Percentiles rank a stretch among this genome's conserved stretches.
Evolutionary conservation across 2,113 vertebrate genomes (phyloP).

Genomic region (Eulemur macaco): DNA sequence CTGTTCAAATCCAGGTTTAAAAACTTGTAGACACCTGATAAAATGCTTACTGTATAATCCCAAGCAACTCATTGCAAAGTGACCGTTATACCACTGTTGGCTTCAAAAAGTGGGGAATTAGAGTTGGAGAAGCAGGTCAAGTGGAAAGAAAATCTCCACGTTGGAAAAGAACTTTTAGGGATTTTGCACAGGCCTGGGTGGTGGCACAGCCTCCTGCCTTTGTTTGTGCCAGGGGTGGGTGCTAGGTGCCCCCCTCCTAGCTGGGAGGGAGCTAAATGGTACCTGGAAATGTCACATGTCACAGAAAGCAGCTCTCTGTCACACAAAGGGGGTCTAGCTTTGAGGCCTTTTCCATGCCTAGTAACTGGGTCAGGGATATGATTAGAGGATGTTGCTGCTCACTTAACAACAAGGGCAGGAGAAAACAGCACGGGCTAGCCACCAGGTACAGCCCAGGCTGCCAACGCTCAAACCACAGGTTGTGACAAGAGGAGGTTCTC

Average conservation of each 20-base stretch:
- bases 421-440: neutral
- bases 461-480: neutral
- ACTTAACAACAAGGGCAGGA: neutral
- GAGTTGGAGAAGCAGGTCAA: constrained; percentile 65
- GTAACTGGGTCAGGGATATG: neutral
- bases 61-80: constrained; percentile 26
- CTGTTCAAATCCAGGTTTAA: constrained; percentile 13
- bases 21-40: neutral
- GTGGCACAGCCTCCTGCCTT: neutral
- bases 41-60: constrained; percentile 29
- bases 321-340: neutral
- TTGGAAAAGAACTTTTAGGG: constrained; percentile 30
- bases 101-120: constrained; percentile 53
- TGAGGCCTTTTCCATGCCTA: neutral
- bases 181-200: neutral
- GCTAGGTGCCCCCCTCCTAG: neutral
- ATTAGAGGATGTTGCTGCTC: neutral
- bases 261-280: neutral
- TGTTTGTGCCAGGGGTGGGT: neutral
- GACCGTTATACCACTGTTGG: constrained; percentile 2
- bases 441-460: neutral
- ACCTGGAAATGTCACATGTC: constrained; percentile 32
- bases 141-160: constrained; percentile 59
- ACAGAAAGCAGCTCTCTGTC: constrained; percentile 47
- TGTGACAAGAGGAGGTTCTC: neutral